A percentile compares a stretch with the other conserved stretches of the same genome.
These are phyloP conservation scores for Sparidentex hasta DNA, from an alignment of 2,797 vertebrate species.

Conservation along the genomic window DNA sequence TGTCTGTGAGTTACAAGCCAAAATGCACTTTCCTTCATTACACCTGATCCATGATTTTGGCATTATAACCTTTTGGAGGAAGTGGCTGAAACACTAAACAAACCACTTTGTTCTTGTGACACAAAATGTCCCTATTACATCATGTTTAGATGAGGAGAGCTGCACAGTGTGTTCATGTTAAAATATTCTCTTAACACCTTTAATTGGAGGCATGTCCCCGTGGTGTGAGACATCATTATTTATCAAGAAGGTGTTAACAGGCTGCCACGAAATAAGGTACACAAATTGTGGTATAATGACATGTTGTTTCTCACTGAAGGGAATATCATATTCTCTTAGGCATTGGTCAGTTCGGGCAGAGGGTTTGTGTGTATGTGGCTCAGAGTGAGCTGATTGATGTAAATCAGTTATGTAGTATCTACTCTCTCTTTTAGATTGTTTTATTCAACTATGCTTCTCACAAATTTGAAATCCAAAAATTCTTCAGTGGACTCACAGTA, in stretches of 20 bases:
- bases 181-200: constrained; percentile 32
- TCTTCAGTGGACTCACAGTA: no score
- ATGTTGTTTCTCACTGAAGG: neutral
- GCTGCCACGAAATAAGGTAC: neutral
- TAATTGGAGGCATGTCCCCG: constrained; percentile 11
- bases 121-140: neutral
- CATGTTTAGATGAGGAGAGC: neutral
- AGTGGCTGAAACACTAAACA: neutral
- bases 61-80: neutral
- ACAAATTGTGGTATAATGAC: neutral
- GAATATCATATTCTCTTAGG: constrained; percentile 1
- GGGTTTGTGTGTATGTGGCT: neutral
- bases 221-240: constrained; percentile 12
- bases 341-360: neutral
- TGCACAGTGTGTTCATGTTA: neutral
- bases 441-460: no score
- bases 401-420: neutral
- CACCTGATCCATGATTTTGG: neutral
- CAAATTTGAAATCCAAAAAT: neutral
- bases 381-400: neutral
- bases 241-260: constrained; percentile 21
- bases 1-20: no score
- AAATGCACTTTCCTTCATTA: no score
- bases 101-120: neutral
- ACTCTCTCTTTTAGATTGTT: neutral